These are phyloP conservation scores for Spheniscus mendiculus DNA, from an alignment of 2,113 vertebrate species.

Conservation along the genomic window DNA sequence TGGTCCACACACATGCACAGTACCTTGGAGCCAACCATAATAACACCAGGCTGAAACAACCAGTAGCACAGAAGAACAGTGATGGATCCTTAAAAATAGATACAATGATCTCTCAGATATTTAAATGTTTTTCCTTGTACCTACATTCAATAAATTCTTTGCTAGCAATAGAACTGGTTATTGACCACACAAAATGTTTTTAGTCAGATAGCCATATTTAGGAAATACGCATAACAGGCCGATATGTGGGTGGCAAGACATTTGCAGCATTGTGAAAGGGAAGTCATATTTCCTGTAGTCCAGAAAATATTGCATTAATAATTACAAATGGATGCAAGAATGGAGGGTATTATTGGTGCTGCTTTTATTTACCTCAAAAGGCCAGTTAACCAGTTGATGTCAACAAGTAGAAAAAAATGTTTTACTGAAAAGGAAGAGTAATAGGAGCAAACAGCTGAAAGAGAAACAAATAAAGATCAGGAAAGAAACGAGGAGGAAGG, in stretches of 20 bases:
- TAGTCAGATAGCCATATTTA: neutral
- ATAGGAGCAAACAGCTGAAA: neutral
- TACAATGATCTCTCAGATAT: neutral
- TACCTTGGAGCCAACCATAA: neutral
- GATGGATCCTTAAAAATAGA: neutral
- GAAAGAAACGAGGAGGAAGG: neutral
- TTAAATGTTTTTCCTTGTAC: neutral
- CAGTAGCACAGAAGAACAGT: neutral
- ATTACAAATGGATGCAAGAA: neutral
- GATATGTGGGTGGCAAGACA: neutral
- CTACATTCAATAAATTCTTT: neutral
- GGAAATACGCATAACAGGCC: neutral
- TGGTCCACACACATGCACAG: accelerated
- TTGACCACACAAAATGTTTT: neutral
- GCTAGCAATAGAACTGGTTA: neutral
- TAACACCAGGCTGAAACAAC: neutral
- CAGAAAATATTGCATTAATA: neutral
- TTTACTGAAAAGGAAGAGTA: neutral
- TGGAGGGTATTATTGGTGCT: neutral
- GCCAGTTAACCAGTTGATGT: neutral
- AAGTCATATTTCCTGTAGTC: neutral
- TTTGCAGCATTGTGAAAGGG: neutral
- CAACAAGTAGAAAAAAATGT: neutral
- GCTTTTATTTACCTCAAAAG: neutral
- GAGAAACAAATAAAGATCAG: neutral